These are phyloP conservation scores for Sitophilus oryzae DNA, from an alignment of 1,140 invertebrate genomes.

Conservation along the genomic window DNA sequence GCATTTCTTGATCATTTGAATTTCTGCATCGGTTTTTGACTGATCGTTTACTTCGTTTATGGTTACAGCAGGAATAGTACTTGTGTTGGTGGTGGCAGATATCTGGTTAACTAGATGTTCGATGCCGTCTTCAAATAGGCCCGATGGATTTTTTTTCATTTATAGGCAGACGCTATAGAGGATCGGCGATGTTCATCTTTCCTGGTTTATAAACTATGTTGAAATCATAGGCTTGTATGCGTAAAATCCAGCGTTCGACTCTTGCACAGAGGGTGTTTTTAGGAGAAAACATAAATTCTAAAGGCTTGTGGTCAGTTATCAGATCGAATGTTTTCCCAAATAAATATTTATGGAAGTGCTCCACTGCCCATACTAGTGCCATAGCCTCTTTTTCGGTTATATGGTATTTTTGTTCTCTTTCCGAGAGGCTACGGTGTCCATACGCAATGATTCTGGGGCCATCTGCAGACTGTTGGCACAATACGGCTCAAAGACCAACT, in stretches of 20 bases:
- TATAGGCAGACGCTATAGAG: constrained; percentile 37
- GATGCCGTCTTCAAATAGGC: no score
- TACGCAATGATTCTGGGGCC: constrained; percentile 35
- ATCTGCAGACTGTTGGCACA: constrained; percentile 19
- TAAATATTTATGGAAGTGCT: no score
- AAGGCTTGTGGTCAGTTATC: constrained; percentile 38
- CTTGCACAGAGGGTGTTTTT: no score
- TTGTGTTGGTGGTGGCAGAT: no score
- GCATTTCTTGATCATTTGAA: no score
- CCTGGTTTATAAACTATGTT: constrained; percentile 30
- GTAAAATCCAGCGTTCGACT: constrained; percentile 40
- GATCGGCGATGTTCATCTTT: constrained; percentile 41
- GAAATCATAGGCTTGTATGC: constrained; percentile 32
- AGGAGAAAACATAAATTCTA: constrained; percentile 26
- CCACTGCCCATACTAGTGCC: no score
- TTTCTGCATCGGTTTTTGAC: no score
- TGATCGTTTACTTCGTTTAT: no score
- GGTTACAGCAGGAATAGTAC: no score
- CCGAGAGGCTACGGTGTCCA: constrained; percentile 38
- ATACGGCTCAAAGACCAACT: constrained; percentile 39
- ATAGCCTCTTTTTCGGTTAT: constrained; percentile 44
- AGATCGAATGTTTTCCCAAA: no score
- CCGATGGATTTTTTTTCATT: constrained; percentile 1
- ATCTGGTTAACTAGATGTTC: no score
- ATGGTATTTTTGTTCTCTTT: constrained; percentile 42